Evolutionary conservation across 2,888 invertebrate species (phyloP).

Genomic region (Exephanes ischioxanthus): DNA sequence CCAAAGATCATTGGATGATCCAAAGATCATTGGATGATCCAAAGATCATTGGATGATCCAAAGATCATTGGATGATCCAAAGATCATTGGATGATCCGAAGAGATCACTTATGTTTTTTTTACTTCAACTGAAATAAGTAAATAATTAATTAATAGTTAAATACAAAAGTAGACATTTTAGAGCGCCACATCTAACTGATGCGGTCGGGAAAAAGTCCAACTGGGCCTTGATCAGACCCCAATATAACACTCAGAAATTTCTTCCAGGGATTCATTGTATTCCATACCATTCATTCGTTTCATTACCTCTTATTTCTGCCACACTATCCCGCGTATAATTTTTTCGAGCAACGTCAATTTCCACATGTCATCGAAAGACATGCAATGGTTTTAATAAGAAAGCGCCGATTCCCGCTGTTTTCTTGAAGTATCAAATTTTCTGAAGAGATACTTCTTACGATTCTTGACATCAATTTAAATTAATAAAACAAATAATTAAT

Average conservation of each 20-base stretch:
- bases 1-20: neutral
- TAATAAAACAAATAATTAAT: too few relatives aligned
- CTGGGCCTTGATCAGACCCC: too few relatives aligned
- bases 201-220: too few relatives aligned
- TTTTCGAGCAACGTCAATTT: neutral
- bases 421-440: neutral
- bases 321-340: neutral
- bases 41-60: neutral
- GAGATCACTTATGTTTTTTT: neutral
- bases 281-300: neutral
- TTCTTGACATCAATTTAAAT: neutral
- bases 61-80: too few relatives aligned
- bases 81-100: neutral
- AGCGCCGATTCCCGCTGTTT: conserved; percentile 3
- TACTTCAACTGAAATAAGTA: neutral
- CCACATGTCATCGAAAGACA: neutral
- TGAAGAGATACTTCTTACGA: neutral
- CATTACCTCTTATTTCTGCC: neutral
- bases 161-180: too few relatives aligned
- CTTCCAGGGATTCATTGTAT: neutral
- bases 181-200: too few relatives aligned
- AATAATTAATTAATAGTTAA: too few relatives aligned
- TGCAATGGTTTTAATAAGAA: neutral
- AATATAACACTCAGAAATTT: neutral
- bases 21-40: neutral